These are phyloP conservation scores for Peromyscus melanophrys DNA, from an alignment of 2,797 vertebrate genomes.

Conservation along the genomic window DNA sequence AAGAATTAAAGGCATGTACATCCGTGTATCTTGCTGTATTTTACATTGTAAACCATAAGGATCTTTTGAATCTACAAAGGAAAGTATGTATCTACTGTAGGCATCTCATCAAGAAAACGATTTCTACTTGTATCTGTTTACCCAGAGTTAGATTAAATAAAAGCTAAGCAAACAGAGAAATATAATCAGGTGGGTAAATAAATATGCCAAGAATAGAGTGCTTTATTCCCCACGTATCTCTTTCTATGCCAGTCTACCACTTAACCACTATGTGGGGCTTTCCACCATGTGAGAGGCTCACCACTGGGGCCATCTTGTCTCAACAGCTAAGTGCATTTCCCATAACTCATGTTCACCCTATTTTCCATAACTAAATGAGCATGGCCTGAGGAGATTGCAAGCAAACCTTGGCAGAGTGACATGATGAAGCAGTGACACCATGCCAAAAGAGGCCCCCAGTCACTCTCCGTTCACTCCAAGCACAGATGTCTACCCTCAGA, in stretches of 20 bases:
- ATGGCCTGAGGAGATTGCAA: conserved; percentile 68
- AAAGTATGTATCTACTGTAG: background rate
- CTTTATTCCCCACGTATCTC: background rate
- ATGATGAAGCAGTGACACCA: conserved; percentile 62
- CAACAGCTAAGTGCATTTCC: conserved; percentile 71
- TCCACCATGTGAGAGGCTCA: background rate
- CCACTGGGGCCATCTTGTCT: conserved; percentile 6
- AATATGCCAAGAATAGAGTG: background rate
- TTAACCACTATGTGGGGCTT: background rate
- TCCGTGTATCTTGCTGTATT: background rate
- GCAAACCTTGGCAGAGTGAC: conserved; percentile 77
- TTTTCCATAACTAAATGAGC: conserved; percentile 84
- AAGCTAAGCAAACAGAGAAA: conserved; percentile 12
- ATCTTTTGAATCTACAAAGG: background rate
- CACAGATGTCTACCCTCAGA: conserved; percentile 80
- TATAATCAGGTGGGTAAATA: conserved; percentile 27
- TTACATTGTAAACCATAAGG: background rate
- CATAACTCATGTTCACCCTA: conserved; percentile 76
- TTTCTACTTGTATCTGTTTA: conserved; percentile 46
- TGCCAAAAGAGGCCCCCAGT: conserved; percentile 68
- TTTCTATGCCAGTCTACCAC: conserved; percentile 9
- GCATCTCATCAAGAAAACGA: conserved; percentile 45
- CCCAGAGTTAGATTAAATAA: conserved; percentile 61
- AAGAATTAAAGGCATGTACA: background rate
- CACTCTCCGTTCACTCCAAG: conserved; percentile 54